Percentiles rank a stretch among this genome's conserved stretches.
Conservation (phyloP, 1,140 invertebrate species). For the Leptinotarsa defecta region DNA sequence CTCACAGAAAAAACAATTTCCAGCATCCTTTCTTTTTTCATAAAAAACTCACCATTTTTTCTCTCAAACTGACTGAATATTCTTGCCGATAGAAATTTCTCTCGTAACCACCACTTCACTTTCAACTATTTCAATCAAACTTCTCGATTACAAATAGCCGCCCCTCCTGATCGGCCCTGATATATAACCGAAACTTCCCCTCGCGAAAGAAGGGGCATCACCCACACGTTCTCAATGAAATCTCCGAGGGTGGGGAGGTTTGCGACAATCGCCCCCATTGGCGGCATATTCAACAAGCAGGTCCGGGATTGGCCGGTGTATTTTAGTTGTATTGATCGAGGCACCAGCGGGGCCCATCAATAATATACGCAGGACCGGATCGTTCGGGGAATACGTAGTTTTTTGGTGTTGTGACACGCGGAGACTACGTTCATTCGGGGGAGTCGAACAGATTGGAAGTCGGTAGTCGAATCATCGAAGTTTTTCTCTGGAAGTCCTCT, state of each 20-base stretch:
- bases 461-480: no score
- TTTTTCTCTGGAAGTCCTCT: no score
- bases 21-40: background rate
- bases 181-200: slow-evolving; percentile 60
- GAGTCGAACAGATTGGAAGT: background rate
- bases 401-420: background rate
- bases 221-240: slow-evolving; percentile 69
- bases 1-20: background rate
- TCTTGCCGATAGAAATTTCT: slow-evolving; percentile 27
- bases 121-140: slow-evolving; percentile 1
- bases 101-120: slow-evolving; percentile 29
- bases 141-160: slow-evolving; percentile 40
- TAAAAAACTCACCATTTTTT: slow-evolving; percentile 32
- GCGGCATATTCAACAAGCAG: slow-evolving; percentile 47
- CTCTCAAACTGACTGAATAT: slow-evolving; percentile 13
- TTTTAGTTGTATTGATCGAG: slow-evolving; percentile 42
- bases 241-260: slow-evolving; percentile 43
- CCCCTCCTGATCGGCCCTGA: slow-evolving; percentile 48
- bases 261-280: slow-evolving; percentile 44
- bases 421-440: background rate
- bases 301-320: slow-evolving; percentile 37
- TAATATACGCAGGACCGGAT: slow-evolving; percentile 19
- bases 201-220: slow-evolving; percentile 49
- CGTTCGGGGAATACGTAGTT: background rate
- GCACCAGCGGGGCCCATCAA: slow-evolving; percentile 24